A percentile compares a stretch with the other conserved stretches of the same genome.
These are phyloP conservation scores for Mirza zaza DNA, from an alignment of 2,113 vertebrate genomes.

Conservation along the genomic window DNA sequence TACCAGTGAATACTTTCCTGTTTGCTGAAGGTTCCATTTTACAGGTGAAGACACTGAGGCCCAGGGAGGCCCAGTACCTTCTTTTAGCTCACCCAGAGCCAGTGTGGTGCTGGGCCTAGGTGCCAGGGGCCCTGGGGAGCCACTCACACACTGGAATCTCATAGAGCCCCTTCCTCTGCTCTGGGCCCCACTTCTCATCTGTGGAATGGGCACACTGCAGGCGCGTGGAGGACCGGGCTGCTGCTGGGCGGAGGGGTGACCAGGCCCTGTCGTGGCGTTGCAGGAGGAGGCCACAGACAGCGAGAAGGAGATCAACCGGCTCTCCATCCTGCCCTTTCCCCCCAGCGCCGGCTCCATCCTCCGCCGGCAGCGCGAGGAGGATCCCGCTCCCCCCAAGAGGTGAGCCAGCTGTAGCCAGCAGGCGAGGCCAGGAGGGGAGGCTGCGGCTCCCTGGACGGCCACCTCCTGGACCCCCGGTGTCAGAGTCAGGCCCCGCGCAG, in stretches of 20 bases:
- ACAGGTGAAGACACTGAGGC: not conserved
- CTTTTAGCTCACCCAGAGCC: not conserved
- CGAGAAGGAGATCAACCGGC: conserved; percentile 95
- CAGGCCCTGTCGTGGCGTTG: not conserved
- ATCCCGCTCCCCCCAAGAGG: conserved; percentile 82
- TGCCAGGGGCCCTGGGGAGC: not conserved
- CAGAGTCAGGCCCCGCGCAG: not conserved
- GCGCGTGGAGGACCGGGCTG: not conserved
- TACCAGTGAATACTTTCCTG: not conserved
- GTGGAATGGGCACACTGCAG: not conserved
- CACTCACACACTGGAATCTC: accelerated
- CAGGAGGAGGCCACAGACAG: conserved; percentile 82
- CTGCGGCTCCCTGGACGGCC: not conserved
- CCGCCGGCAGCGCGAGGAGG: conserved; percentile 86
- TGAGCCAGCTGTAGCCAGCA: not conserved
- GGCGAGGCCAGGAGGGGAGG: not conserved
- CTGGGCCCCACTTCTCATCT: not conserved
- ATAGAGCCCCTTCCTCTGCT: accelerated
- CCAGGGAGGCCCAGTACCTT: not conserved
- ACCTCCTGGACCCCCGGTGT: not conserved
- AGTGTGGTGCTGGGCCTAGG: not conserved
- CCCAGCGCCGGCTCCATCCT: conserved; percentile 94
- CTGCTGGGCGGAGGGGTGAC: not conserved
- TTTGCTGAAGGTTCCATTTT: not conserved
- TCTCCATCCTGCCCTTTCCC: conserved; percentile 95